phyloP scores from a whole-genome alignment of 2,113 vertebrate species.

The Pomatorhinus ruficollis region DNA sequence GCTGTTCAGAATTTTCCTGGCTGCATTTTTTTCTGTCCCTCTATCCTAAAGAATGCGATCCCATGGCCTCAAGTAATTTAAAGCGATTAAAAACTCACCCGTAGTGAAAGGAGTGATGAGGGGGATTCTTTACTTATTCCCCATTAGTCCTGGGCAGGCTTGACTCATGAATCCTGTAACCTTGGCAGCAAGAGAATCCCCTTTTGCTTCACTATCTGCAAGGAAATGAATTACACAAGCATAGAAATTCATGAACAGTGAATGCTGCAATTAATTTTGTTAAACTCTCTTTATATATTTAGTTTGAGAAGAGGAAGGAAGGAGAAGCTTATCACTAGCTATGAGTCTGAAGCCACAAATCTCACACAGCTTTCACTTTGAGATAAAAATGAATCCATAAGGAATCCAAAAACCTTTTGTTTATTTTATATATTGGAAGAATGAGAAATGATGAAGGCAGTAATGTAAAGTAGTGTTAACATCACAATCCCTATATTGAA shows the following conservation, averaged over 20 bases:
- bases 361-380: conserved; percentile 26
- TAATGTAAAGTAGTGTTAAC: conserved; percentile 38
- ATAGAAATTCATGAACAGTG: conserved; percentile 45
- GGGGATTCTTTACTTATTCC: conserved; percentile 18
- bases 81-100: not conserved
- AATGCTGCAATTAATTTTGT: conserved; percentile 64
- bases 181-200: conserved; percentile 47
- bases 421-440: conserved; percentile 48
- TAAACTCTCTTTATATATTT: conserved; percentile 58
- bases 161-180: conserved; percentile 40
- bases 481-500: conserved; percentile 14
- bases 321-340: conserved; percentile 39
- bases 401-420: conserved; percentile 8
- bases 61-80: not conserved
- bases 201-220: conserved; percentile 24
- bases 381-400: conserved; percentile 54
- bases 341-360: conserved; percentile 38
- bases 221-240: conserved; percentile 48
- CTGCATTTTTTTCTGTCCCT: not conserved
- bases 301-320: conserved; percentile 29
- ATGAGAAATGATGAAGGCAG: conserved; percentile 9
- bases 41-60: not conserved
- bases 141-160: conserved; percentile 9
- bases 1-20: not conserved
- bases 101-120: not conserved